Percentiles rank a stretch among this genome's conserved stretches.
Conservation (phyloP, 1,140 invertebrate species). For the Eupristina koningsbergeri region DNA sequence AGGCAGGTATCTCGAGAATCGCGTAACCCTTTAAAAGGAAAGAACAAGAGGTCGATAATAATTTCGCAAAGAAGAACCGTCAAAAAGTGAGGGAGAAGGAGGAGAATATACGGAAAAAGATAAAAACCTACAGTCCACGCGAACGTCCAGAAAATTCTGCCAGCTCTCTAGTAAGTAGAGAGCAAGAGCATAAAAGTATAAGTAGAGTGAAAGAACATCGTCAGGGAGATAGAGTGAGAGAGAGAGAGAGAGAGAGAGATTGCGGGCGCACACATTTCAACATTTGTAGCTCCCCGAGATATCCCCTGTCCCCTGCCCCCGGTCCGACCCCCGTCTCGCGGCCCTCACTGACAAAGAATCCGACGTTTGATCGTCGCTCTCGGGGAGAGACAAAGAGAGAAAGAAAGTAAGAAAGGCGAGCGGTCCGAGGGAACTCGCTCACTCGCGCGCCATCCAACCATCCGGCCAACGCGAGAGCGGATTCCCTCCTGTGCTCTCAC, state of each 20-base stretch:
- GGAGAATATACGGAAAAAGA: neutral
- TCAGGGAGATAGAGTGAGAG: constrained; percentile 19
- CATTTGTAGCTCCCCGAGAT: constrained; percentile 50
- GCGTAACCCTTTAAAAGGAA: neutral
- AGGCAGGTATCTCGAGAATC: constrained; percentile 13
- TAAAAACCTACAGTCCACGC: constrained; percentile 28
- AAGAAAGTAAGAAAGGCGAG: constrained; percentile 41
- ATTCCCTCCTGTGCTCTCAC: constrained; percentile 26
- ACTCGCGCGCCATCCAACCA: neutral
- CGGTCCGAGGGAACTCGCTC: constrained; percentile 20
- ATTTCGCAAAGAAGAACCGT: neutral
- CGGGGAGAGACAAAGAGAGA: constrained; percentile 3
- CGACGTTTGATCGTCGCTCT: constrained; percentile 49
- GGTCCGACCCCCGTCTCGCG: neutral
- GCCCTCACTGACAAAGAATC: constrained; percentile 47
- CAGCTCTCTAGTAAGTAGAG: constrained; percentile 38
- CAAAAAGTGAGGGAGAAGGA: neutral
- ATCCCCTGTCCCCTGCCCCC: neutral
- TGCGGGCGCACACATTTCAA: constrained; percentile 45
- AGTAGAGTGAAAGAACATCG: constrained; percentile 27
- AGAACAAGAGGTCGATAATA: constrained; percentile 11
- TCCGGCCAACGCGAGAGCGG: constrained; percentile 6
- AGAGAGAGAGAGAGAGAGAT: constrained; percentile 43
- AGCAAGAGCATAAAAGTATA: constrained; percentile 46
- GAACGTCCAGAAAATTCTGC: constrained; percentile 43